Conservation (phyloP, 2,797 vertebrate genomes). For the Eulemur albifrons region DNA sequence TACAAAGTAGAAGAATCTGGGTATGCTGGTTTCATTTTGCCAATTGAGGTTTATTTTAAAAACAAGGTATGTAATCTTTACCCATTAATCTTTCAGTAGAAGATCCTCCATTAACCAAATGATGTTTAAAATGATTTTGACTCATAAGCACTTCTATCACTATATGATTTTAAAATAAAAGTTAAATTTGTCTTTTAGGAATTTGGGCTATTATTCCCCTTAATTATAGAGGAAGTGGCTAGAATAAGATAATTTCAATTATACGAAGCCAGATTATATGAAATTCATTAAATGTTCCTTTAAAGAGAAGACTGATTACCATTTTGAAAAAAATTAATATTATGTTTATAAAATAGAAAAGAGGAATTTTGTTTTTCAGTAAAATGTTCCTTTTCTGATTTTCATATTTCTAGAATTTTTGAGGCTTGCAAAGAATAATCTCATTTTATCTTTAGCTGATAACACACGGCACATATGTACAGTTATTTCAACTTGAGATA, state of each 20-base stretch:
- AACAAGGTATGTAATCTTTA: slow-evolving; percentile 91
- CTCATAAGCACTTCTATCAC: slow-evolving; percentile 13
- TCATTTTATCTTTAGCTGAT: slow-evolving; percentile 3
- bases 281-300: slow-evolving; percentile 37
- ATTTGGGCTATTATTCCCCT: slow-evolving; percentile 8
- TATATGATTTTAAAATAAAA: slow-evolving; percentile 47
- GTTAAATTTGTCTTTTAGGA: slow-evolving; percentile 40
- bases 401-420: slow-evolving; percentile 42
- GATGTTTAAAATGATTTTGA: slow-evolving; percentile 50
- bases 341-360: slow-evolving; percentile 38
- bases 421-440: neutral
- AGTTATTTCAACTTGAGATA: slow-evolving; percentile 12
- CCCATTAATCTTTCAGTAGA: slow-evolving; percentile 42
- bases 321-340: slow-evolving; percentile 31
- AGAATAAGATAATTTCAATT: slow-evolving; percentile 47
- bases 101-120: slow-evolving; percentile 27
- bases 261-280: slow-evolving; percentile 1
- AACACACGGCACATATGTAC: neutral
- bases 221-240: slow-evolving; percentile 42
- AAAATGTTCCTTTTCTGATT: slow-evolving; percentile 15
- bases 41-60: slow-evolving; percentile 99
- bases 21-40: slow-evolving; percentile 99
- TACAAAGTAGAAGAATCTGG: slow-evolving; percentile 99
- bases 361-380: neutral
- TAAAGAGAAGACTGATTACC: slow-evolving; percentile 14